Base-by-base conservation (phyloP, 2,888 invertebrate species). In the Leptura quadrifasciata region DNA sequence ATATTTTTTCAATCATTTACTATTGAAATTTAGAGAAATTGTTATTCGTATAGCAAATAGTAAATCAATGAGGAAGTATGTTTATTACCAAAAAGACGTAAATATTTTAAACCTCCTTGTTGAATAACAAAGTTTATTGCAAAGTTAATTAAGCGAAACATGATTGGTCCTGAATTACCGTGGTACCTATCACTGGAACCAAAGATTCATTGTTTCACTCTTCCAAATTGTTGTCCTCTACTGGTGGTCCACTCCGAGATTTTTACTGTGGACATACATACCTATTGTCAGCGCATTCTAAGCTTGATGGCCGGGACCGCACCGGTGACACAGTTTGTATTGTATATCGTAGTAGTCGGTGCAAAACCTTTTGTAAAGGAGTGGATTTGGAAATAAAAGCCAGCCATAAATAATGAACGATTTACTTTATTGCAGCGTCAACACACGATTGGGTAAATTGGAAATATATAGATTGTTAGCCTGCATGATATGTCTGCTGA, bases 361-460 rank as follows among this genome's bases (percentile, higher is more conserved):
- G 69, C 70, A 73, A 70, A 69, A 60, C 60, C 61, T 61, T 71
- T 61, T 60, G 71, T 60, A 61, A 17, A 52, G 52, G 71, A 71
- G 52, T 17, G 52, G 60, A 61, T 47, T 52, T 52, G 18, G 18
- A 71, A 64, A 57, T 72, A 57, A 72, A 72, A 72, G 24, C n/a
- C 57, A 55, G 65, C 24, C 31, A 65, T 72, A 86, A 88, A 87
- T 88, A 89, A 89, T 88, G 88, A 89, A 88, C 88, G 88, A 88
- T 87, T 89, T 88, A 87, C 85, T 88, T 89, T 89, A 89, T 89
- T 89, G 89, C 89, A 89, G 87, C 86, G 78, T 86, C 87, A 87
- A 89, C 89, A 89, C 89, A 89, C 88, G 87, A 87, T 83, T 83
- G 80, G 83, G 77, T 83, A 81, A 84, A 85, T 82, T 83, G 83